Evolutionary conservation across 2,797 vertebrate genomes (phyloP).

Genomic region (Falco columbarius): DNA sequence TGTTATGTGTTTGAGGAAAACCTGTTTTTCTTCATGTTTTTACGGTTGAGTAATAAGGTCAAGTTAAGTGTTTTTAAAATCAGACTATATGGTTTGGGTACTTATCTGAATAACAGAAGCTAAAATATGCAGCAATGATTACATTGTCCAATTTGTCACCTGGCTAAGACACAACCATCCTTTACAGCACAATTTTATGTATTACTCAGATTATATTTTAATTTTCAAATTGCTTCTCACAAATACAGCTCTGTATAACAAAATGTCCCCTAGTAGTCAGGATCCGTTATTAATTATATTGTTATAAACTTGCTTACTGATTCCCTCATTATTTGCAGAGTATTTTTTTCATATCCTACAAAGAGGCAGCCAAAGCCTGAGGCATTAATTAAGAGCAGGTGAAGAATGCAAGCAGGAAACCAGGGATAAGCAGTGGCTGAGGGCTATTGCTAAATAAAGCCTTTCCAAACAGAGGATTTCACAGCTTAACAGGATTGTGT

Average conservation of each 20-base stretch:
- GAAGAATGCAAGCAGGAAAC: constrained; percentile 30
- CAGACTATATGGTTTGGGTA: neutral
- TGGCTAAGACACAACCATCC: neutral
- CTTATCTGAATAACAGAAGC: neutral
- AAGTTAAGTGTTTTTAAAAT: neutral
- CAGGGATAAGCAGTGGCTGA: constrained; percentile 5
- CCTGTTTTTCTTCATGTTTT: neutral
- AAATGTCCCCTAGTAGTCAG: neutral
- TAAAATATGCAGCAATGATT: constrained; percentile 2
- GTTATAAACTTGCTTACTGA: constrained; percentile 9
- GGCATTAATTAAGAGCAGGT: constrained; percentile 45
- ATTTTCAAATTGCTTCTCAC: neutral
- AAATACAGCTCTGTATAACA: neutral
- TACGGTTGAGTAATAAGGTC: neutral
- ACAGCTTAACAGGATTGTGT: constrained; percentile 29
- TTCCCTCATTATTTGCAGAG: constrained; percentile 19
- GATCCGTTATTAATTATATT: neutral
- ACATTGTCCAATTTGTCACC: neutral
- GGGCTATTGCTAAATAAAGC: constrained; percentile 25
- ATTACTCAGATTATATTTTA: neutral
- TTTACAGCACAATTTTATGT: neutral
- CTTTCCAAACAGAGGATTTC: constrained; percentile 13
- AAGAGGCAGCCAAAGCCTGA: constrained; percentile 6
- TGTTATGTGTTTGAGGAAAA: neutral
- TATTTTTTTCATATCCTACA: constrained; percentile 8